Base-by-base conservation (phyloP, 2,113 vertebrate species). In the Galeopterus variegatus region DNA sequence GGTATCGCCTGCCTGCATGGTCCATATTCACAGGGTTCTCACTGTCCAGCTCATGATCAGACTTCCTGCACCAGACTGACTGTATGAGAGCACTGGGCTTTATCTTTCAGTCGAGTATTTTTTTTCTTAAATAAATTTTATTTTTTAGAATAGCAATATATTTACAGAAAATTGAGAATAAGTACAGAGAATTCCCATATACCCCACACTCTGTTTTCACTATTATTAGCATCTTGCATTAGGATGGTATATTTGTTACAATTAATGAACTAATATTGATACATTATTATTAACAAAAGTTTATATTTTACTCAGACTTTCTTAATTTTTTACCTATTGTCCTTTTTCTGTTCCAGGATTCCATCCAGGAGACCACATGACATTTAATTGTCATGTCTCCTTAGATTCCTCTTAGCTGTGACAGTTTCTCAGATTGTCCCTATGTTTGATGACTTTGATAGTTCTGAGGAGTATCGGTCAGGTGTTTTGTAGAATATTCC, bases 41-140 rank as follows among this genome's bases (percentile, higher is more conserved):
- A 4, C 21, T 1, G 33, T 33, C 23, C 6, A 0, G 2, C 54
- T 86, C 8, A 1, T 52, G 24, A 6, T 41, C 58, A 73, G 69
- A 56, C 64, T 90, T 86, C 65, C 87, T 76, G 73, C 15, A 13
- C 45, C 45, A 67, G 75, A 36, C 24, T 28, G 41, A 23, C 26
- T 62, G 50, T n/a, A 2, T 56, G 80, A 90, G 28, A 87, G 17
- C 15, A 4, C n/a, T 6, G 11, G 50, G 18, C 18, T 12, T 67
- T 50, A n/a, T n/a, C 19, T 70, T 64, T 75, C 54, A 95, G 45
- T 24, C 11, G 58, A 31, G 33, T 33, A 64, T 33, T 28, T 45
- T 89, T 69, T 90, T 36, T 31, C 33, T 85, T 23, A 75, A 93
- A 50, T 52, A 83, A 28, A 45, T 84, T 84, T 96, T 19, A n/a